Conservation (phyloP, 2,888 invertebrate genomes). For the Trissolcus japonicus region DNA sequence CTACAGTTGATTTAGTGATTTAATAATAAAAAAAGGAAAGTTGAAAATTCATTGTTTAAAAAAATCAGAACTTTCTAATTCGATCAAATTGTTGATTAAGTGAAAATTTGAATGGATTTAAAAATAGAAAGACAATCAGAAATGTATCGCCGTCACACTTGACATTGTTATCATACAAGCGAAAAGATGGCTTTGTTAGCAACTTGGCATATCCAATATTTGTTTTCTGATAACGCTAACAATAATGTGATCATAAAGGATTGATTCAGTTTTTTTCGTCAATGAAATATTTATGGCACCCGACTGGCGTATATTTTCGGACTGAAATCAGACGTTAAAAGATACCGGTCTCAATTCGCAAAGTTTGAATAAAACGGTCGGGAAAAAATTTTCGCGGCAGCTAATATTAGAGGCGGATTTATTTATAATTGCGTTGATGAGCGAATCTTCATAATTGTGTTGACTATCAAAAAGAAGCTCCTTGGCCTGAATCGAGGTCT, state of each 20-base stretch:
- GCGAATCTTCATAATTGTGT: conserved; percentile 30
- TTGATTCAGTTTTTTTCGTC: conserved; percentile 6
- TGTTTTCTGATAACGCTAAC: conserved; percentile 3
- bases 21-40: neutral
- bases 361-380: too few relatives aligned
- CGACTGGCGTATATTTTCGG: too few relatives aligned
- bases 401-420: conserved; percentile 37
- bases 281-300: neutral
- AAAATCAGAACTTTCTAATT: neutral
- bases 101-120: conserved; percentile 1
- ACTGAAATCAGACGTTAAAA: too few relatives aligned
- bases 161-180: conserved; percentile 12
- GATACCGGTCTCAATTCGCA: too few relatives aligned
- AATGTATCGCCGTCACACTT: neutral
- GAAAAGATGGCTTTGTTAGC: too few relatives aligned
- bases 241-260: conserved; percentile 4
- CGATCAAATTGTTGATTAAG: neutral
- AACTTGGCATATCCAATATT: conserved; percentile 11
- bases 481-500: conserved; percentile 28
- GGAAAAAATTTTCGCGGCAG: neutral
- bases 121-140: neutral
- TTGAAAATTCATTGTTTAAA: neutral
- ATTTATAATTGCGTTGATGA: conserved; percentile 40
- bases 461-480: conserved; percentile 30
- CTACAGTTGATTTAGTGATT: too few relatives aligned